Evolutionary conservation across 1,140 invertebrate genomes (phyloP).

Genomic region (Drosophila miranda): DNA sequence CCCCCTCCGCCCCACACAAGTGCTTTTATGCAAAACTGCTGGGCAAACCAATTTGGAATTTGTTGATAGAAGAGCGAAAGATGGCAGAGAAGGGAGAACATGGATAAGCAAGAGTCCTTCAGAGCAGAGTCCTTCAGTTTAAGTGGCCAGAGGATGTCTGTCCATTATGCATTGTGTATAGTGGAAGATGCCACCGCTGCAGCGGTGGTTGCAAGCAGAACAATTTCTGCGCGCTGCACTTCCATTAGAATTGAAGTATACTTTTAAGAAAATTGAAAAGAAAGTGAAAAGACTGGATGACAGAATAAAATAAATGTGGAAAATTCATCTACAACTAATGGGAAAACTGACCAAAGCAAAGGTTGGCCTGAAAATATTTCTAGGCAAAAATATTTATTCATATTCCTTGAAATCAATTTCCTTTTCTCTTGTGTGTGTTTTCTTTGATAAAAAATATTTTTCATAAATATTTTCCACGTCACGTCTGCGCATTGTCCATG

Average conservation of each 20-base stretch:
- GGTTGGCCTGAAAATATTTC: too few relatives aligned
- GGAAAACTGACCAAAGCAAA: too few relatives aligned
- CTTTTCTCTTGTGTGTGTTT: conserved; percentile 16
- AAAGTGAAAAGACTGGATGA: too few relatives aligned
- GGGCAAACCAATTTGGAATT: conserved; percentile 34
- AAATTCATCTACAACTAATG: too few relatives aligned
- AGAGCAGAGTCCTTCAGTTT: conserved; percentile 5
- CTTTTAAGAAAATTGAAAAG: too few relatives aligned
- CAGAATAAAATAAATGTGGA: too few relatives aligned
- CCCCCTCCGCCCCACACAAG: background rate
- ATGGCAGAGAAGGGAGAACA: conserved; percentile 6
- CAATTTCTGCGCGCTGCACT: too few relatives aligned
- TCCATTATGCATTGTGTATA: conserved; percentile 6
- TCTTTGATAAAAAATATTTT: conserved; percentile 35
- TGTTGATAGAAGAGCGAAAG: conserved; percentile 5
- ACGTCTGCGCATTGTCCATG: conserved; percentile 32
- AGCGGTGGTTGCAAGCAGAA: too few relatives aligned
- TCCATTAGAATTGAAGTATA: too few relatives aligned
- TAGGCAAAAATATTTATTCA: background rate
- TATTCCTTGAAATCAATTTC: conserved; percentile 29
- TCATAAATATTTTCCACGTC: conserved; percentile 43
- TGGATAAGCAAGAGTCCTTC: conserved; percentile 11
- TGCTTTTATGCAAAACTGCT: conserved; percentile 26
- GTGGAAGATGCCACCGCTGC: too few relatives aligned
- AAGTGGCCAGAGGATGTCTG: background rate